These are phyloP conservation scores for Drosophila trapezifrons DNA, from an alignment of 1,140 invertebrate genomes.

Conservation along the genomic window DNA sequence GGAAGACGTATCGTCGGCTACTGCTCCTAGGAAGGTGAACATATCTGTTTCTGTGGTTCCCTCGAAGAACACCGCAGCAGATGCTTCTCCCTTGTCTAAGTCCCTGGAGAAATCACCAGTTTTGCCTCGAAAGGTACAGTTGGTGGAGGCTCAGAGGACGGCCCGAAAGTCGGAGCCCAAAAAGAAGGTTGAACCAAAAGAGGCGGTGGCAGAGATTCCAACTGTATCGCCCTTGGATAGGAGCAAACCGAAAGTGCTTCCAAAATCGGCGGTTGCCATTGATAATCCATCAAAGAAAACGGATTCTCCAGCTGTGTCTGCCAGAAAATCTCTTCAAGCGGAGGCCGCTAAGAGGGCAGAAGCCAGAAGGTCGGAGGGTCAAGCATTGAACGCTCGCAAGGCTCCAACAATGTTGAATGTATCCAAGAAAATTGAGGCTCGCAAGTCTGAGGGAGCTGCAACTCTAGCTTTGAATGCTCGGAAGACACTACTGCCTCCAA, in stretches of 20 bases:
- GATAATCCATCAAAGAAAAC: neutral
- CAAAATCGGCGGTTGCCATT: neutral
- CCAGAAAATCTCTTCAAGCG: neutral
- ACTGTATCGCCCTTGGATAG: neutral
- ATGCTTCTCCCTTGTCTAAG: neutral
- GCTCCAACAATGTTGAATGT: neutral
- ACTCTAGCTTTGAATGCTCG: neutral
- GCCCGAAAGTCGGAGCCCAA: constrained; percentile 10
- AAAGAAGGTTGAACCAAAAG: constrained; percentile 8
- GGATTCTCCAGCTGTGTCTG: neutral
- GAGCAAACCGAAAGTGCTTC: neutral
- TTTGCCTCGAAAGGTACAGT: neutral
- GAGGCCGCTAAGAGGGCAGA: constrained; percentile 5
- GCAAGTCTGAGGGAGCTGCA: constrained; percentile 11
- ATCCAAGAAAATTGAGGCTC: neutral
- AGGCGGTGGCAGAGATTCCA: neutral
- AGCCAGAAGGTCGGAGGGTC: neutral
- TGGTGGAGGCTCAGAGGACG: neutral
- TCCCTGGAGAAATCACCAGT: constrained; percentile 4
- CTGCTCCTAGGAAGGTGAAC: constrained; percentile 25
- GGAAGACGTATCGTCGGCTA: neutral
- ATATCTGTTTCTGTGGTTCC: constrained; percentile 39
- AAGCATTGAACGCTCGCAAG: neutral
- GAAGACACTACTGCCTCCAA: neutral
- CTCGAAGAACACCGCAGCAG: constrained; percentile 3